Percentiles rank a stretch among this genome's conserved stretches.
Conservation (phyloP, 2,113 vertebrate genomes). For the Bombycilla garrulus region DNA sequence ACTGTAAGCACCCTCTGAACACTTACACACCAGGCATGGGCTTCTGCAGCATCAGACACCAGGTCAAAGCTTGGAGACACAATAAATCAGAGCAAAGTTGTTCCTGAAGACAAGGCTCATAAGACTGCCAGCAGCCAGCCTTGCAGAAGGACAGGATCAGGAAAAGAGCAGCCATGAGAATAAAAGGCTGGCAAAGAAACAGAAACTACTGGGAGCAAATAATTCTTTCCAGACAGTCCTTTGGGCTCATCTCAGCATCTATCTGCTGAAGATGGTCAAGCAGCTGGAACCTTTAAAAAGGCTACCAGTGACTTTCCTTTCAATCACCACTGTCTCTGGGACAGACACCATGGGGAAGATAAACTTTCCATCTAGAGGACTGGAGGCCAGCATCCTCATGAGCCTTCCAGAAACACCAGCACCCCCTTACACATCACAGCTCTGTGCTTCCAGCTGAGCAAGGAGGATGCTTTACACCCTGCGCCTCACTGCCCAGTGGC, state of each 20-base stretch:
- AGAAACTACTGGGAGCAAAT: slow-evolving; percentile 28
- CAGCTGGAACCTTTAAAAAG: slow-evolving; percentile 16
- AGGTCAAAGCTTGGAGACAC: neutral
- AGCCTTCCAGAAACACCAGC: neutral
- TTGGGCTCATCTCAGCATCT: neutral
- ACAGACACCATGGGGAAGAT: neutral
- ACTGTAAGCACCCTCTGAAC: neutral
- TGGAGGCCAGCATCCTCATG: neutral
- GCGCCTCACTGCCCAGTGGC: neutral
- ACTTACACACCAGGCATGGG: neutral
- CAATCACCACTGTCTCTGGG: neutral
- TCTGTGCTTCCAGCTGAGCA: neutral
- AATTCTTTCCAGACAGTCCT: slow-evolving; percentile 44
- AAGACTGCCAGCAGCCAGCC: neutral
- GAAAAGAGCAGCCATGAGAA: slow-evolving; percentile 28
- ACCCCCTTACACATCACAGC: neutral
- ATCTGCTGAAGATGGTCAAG: neutral
- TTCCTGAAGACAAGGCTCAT: neutral
- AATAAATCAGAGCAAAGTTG: neutral
- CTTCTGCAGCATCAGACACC: neutral
- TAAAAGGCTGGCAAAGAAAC: slow-evolving; percentile 37
- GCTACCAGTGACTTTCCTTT: neutral
- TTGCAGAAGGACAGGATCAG: neutral
- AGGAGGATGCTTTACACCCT: neutral
- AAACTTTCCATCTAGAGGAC: neutral